A percentile compares a stretch with the other conserved stretches of the same genome.
Evolutionary conservation across 2,113 vertebrate species (phyloP).

Genomic region (Ceyx margarethae): DNA sequence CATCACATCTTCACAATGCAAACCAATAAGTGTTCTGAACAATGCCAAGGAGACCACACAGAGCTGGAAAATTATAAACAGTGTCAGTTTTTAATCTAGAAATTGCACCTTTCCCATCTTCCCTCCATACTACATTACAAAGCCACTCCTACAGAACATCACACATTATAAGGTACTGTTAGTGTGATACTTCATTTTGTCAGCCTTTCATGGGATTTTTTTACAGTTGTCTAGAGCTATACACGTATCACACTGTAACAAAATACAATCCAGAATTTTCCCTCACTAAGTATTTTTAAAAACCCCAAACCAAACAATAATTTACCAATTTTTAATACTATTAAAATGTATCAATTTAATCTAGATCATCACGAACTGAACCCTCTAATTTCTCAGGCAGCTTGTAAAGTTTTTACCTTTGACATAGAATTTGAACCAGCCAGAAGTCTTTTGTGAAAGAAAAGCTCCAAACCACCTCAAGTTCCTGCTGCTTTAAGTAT

Average conservation of each 20-base stretch:
- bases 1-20: slow-evolving; percentile 98
- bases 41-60: slow-evolving; percentile 93
- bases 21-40: slow-evolving; percentile 91
- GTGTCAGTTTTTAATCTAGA: slow-evolving; percentile 22
- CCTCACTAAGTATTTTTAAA: background rate
- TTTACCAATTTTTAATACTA: background rate
- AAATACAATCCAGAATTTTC: background rate
- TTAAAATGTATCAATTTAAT: background rate
- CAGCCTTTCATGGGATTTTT: background rate
- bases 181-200: background rate
- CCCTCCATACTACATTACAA: background rate
- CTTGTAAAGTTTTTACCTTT: background rate
- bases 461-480: background rate
- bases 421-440: background rate
- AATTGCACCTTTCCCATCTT: background rate
- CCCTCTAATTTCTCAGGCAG: background rate
- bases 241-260: background rate
- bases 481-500: background rate
- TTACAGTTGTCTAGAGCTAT: background rate
- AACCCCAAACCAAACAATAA: background rate
- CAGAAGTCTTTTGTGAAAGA: background rate
- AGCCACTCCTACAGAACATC: background rate
- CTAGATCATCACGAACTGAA: background rate
- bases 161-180: background rate
- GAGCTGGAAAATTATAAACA: slow-evolving; percentile 77